Evolutionary conservation across 2,888 invertebrate species (phyloP).

Genomic region (Drosophila melanosoma): DNA sequence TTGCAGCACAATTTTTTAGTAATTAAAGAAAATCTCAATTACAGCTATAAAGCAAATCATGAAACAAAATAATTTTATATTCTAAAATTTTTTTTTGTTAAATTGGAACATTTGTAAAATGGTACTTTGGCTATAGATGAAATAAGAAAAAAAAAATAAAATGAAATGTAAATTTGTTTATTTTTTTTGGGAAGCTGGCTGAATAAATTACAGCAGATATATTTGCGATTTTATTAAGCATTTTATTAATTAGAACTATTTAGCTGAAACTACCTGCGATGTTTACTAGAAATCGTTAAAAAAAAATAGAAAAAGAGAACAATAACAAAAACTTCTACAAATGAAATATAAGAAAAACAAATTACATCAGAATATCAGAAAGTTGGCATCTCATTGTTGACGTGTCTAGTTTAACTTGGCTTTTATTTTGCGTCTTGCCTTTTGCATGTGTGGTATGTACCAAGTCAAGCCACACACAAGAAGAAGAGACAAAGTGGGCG

Average conservation of each 20-base stretch:
- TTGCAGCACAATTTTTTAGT: too few relatives aligned
- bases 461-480: constrained; percentile 15
- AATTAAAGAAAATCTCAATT: not conserved
- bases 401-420: constrained; percentile 16
- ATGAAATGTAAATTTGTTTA: not conserved
- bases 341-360: constrained; percentile 1
- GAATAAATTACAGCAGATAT: not conserved
- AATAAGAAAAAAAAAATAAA: not conserved
- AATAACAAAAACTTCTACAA: constrained; percentile 5
- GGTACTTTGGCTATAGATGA: too few relatives aligned
- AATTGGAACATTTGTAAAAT: not conserved
- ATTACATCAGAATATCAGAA: constrained; percentile 7
- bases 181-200: not conserved
- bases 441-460: constrained; percentile 45
- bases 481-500: not conserved
- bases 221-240: not conserved
- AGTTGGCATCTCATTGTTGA: constrained; percentile 41
- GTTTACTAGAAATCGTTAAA: not conserved
- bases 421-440: constrained; percentile 33
- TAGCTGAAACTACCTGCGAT: not conserved
- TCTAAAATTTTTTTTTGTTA: not conserved
- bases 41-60: not conserved
- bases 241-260: not conserved
- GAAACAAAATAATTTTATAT: not conserved
- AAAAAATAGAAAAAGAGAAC: not conserved